Evolutionary conservation across 2,113 vertebrate species (phyloP).

Genomic region (Campylorhamphus procurvoides): DNA sequence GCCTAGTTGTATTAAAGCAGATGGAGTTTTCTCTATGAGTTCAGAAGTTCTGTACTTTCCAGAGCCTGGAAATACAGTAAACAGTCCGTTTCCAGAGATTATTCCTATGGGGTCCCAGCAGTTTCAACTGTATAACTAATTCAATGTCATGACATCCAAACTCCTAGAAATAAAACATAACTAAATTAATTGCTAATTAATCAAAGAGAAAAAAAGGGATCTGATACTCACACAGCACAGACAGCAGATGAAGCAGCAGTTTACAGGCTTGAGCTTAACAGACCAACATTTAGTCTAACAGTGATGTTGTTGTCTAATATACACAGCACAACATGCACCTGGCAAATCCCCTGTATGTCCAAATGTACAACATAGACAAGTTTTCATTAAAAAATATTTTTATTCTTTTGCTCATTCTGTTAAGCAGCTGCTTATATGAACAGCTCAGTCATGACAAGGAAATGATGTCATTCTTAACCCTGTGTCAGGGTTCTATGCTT

Average conservation of each 20-base stretch:
- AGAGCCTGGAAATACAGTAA: not conserved
- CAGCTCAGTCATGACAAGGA: not conserved
- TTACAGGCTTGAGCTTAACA: not conserved
- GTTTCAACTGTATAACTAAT: not conserved
- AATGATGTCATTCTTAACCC: not conserved
- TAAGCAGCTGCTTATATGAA: not conserved
- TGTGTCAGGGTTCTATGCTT: not conserved
- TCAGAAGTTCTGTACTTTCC: not conserved
- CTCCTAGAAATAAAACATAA: not conserved
- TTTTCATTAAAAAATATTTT: not conserved
- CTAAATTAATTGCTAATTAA: not conserved
- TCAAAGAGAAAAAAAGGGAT: not conserved
- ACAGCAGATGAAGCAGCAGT: not conserved
- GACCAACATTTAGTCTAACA: not conserved
- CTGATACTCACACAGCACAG: not conserved
- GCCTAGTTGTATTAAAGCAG: not conserved
- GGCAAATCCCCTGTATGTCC: not conserved
- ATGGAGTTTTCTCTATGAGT: not conserved
- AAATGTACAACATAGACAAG: not conserved
- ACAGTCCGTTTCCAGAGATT: not conserved
- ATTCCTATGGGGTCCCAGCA: not conserved
- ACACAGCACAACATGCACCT: not conserved
- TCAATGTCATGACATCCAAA: not conserved
- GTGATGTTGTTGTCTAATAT: rapidly evolving
- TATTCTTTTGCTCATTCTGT: not conserved